Evolutionary conservation across 2,888 invertebrate genomes (phyloP).

Genomic region (Taenaris catops): DNA sequence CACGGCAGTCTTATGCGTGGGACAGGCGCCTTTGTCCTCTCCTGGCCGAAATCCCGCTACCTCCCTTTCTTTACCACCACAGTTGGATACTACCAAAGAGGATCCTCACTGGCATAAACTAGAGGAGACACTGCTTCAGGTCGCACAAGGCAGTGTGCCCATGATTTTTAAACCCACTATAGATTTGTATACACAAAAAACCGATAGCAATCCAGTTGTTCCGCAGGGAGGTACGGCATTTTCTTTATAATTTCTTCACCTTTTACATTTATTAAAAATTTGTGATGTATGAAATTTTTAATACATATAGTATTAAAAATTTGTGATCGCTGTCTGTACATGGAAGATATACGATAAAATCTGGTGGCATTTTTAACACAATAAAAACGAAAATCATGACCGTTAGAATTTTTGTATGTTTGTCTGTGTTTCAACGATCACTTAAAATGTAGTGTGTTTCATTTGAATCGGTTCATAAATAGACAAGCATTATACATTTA

Average conservation of each 20-base stretch:
- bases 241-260: not conserved
- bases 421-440: too few relatives aligned
- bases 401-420: too few relatives aligned
- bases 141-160: constrained; percentile 83
- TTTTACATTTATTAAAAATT: too few relatives aligned
- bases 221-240: constrained; percentile 83
- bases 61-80: constrained; percentile 60
- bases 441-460: too few relatives aligned
- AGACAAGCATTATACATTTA: too few relatives aligned
- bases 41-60: constrained; percentile 77
- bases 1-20: constrained; percentile 85
- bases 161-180: constrained; percentile 90
- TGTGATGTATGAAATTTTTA: too few relatives aligned
- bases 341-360: too few relatives aligned
- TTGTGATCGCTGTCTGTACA: too few relatives aligned
- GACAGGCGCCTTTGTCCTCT: constrained; percentile 75
- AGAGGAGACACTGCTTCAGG: constrained; percentile 88
- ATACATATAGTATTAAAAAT: too few relatives aligned
- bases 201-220: constrained; percentile 84
- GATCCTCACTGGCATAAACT: constrained; percentile 83
- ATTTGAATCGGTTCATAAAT: too few relatives aligned
- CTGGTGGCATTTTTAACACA: too few relatives aligned
- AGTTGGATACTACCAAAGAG: constrained; percentile 39
- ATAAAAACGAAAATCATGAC: too few relatives aligned
- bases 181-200: constrained; percentile 84